phyloP scores from a whole-genome alignment of 1,140 invertebrate genomes.

The Caerostris extrusa region DNA sequence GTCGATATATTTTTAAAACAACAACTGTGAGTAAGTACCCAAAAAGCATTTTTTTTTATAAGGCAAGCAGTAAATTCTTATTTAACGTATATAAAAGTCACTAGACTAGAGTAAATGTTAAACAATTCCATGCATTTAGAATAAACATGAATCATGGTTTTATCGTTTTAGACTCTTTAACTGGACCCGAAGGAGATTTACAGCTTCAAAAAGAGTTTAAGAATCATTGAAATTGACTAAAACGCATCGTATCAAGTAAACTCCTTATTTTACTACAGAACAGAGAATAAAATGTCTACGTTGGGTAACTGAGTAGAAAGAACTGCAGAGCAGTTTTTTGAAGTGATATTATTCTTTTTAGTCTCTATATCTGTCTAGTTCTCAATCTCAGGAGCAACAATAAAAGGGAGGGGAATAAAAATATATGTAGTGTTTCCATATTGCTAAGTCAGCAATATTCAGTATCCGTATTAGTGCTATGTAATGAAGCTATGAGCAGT shows the following conservation, averaged over 20 bases:
- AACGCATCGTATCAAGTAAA: neutral
- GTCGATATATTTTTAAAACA: neutral
- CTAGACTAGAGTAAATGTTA: neutral
- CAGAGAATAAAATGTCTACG: neutral
- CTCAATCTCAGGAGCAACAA: too few relatives aligned
- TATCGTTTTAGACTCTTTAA: neutral
- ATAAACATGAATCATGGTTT: neutral
- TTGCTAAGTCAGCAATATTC: too few relatives aligned
- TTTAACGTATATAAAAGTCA: slow-evolving; percentile 8
- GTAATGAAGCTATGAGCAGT: too few relatives aligned
- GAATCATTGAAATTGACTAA: neutral
- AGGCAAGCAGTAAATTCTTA: neutral
- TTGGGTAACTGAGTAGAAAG: neutral
- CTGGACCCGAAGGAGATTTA: neutral
- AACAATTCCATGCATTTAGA: neutral
- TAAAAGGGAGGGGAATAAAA: too few relatives aligned
- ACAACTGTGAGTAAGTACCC: neutral
- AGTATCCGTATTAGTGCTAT: too few relatives aligned
- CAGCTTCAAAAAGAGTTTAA: neutral
- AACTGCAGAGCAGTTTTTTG: neutral
- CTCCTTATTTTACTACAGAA: neutral
- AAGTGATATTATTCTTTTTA: too few relatives aligned
- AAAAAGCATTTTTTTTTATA: neutral
- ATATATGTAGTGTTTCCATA: too few relatives aligned
- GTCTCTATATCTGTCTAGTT: too few relatives aligned